phyloP scores from a whole-genome alignment of 2,888 invertebrate species.

The Polydrusus pterygomalis region DNA sequence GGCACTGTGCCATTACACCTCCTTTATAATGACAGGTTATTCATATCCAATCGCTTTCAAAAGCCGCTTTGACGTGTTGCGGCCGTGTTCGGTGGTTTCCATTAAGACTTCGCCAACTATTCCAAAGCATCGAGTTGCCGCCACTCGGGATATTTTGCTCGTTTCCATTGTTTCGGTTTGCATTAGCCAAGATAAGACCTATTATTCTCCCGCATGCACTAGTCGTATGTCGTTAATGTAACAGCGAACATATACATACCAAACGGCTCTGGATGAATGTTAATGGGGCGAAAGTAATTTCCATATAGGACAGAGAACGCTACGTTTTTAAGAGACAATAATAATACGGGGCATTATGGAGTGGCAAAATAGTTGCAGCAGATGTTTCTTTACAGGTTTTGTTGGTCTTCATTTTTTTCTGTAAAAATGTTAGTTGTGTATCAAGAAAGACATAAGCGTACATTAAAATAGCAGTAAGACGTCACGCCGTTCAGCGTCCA shows the following conservation, averaged over 20 bases:
- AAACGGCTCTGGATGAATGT: constrained; percentile 31
- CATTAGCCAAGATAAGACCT: constrained; percentile 39
- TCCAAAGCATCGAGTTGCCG: constrained; percentile 13
- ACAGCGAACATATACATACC: constrained; percentile 30
- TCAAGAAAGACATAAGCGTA: too few relatives aligned
- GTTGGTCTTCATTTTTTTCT: too few relatives aligned
- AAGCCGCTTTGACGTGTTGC: constrained; percentile 14
- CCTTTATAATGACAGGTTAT: background rate
- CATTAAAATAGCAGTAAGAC: too few relatives aligned
- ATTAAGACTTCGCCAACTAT: constrained; percentile 28
- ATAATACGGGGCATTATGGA: constrained; percentile 5
- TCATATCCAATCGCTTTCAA: constrained; percentile 6
- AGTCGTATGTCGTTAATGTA: constrained; percentile 37
- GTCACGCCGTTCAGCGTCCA: too few relatives aligned
- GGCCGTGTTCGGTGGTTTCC: constrained; percentile 17
- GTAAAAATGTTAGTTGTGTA: too few relatives aligned
- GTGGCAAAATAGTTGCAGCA: background rate
- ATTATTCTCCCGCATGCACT: constrained; percentile 39
- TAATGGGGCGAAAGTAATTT: constrained; percentile 39
- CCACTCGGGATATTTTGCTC: constrained; percentile 21
- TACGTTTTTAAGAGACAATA: constrained; percentile 21
- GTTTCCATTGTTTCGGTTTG: constrained; percentile 36
- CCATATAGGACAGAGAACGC: constrained; percentile 26
- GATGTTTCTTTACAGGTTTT: background rate
- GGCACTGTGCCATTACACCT: background rate